These are phyloP conservation scores for Drosophila kambysellisi DNA, from an alignment of 2,888 invertebrate species.

Conservation along the genomic window DNA sequence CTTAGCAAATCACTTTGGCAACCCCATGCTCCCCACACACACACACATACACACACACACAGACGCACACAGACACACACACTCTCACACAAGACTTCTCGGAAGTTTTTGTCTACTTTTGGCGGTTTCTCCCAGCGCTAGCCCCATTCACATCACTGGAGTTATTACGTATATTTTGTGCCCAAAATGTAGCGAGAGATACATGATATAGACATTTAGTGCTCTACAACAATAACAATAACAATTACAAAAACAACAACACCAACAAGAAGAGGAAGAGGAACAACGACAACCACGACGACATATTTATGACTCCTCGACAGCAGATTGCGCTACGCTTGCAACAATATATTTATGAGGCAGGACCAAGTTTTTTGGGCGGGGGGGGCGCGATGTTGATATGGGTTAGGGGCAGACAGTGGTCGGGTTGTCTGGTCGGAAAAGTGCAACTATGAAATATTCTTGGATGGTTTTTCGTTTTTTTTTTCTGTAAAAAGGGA, in stretches of 20 bases:
- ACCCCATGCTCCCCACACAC: constrained; percentile 5
- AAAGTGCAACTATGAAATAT: constrained; percentile 79
- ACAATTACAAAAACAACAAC: constrained; percentile 8
- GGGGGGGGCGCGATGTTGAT: not conserved
- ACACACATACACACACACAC: not conserved
- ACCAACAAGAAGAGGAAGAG: constrained; percentile 1
- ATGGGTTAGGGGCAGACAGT: constrained; percentile 1
- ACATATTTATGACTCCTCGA: constrained; percentile 73
- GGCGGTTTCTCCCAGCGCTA: constrained; percentile 28
- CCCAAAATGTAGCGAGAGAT: constrained; percentile 62
- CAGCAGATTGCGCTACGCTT: constrained; percentile 43
- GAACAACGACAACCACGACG: constrained; percentile 52
- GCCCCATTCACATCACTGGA: constrained; percentile 32
- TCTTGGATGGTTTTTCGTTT: constrained; percentile 31
- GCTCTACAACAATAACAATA: constrained; percentile 8
- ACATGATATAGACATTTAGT: constrained; percentile 65
- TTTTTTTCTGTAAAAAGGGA: constrained; percentile 55
- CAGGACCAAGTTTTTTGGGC: constrained; percentile 20
- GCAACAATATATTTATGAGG: constrained; percentile 60
- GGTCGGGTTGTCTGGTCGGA: constrained; percentile 26
- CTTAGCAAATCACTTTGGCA: constrained; percentile 32
- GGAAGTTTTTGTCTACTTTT: constrained; percentile 56
- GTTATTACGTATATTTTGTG: constrained; percentile 77
- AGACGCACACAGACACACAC: not conserved
- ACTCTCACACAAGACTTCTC: constrained; percentile 15